These are phyloP conservation scores for Drosophila cyrtoloma DNA, from an alignment of 2,888 invertebrate species.

Conservation along the genomic window DNA sequence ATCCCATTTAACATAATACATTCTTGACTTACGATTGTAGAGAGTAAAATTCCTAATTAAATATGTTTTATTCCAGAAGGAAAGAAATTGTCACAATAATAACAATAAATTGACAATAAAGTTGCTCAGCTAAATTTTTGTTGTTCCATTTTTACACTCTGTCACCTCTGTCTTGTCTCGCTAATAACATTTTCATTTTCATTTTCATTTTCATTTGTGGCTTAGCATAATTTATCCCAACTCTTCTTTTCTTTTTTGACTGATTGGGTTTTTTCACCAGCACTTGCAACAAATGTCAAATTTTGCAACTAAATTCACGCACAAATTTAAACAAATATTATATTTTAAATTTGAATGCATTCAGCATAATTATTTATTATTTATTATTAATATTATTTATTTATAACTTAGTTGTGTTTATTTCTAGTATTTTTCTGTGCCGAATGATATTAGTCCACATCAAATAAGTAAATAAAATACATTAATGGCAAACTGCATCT, in stretches of 20 bases:
- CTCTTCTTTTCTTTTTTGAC: not conserved
- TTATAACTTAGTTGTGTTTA: not conserved
- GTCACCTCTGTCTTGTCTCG: not conserved
- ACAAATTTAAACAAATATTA: not conserved
- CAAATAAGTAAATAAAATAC: not conserved
- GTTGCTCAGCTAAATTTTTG: not conserved
- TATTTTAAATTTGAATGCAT: not conserved
- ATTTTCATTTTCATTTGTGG: not conserved
- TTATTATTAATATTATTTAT: not conserved
- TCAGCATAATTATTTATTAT: not conserved
- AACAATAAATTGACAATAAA: not conserved
- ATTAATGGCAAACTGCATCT: not conserved
- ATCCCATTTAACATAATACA: not conserved
- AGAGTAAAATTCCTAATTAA: not conserved
- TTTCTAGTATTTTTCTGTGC: not conserved
- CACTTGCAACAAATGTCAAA: not conserved
- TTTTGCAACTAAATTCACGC: not conserved
- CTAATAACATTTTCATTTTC: not conserved
- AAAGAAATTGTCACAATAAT: not conserved
- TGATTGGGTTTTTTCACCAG: not conserved
- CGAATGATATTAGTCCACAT: not conserved
- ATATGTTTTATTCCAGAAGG: not conserved
- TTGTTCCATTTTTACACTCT: not conserved
- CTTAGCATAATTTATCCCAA: rapidly evolving
- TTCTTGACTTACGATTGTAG: not conserved